phyloP scores from a whole-genome alignment of 2,113 vertebrate genomes.

The Rhynchopsitta pachyrhyncha region DNA sequence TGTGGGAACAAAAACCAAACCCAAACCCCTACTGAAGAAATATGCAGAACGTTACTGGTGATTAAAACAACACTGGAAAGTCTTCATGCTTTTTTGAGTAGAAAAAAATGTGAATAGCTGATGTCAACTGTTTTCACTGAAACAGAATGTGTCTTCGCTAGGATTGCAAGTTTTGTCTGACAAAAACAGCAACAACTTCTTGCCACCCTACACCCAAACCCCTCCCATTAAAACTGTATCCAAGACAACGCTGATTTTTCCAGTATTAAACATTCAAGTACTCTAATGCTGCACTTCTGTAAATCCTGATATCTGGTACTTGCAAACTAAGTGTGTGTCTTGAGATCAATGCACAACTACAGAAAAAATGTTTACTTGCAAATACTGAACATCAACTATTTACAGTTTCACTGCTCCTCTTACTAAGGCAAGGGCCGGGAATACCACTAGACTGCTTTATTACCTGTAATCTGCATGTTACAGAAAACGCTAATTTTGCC shows the following conservation, averaged over 20 bases:
- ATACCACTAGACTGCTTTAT: conserved; percentile 81
- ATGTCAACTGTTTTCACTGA: conserved; percentile 11
- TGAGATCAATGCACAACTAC: conserved; percentile 77
- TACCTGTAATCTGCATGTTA: conserved; percentile 71
- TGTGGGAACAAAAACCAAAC: background rate
- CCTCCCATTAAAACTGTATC: conserved; percentile 64
- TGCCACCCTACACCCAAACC: conserved; percentile 46
- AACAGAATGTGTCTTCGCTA: background rate
- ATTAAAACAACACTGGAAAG: background rate
- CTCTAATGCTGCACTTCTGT: conserved; percentile 71
- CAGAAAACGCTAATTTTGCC: conserved; percentile 82
- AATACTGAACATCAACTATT: conserved; percentile 95
- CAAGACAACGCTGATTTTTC: conserved; percentile 55
- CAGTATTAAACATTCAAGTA: conserved; percentile 84
- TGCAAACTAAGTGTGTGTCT: conserved; percentile 70
- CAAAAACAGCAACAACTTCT: conserved; percentile 66
- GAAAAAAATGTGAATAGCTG: background rate
- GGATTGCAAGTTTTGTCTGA: conserved; percentile 62
- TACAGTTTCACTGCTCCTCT: conserved; percentile 86
- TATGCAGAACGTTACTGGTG: background rate
- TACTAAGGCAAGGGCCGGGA: conserved; percentile 80
- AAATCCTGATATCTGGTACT: conserved; percentile 71
- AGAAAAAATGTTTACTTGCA: conserved; percentile 80
- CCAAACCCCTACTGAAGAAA: background rate
- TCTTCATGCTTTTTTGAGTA: background rate